phyloP scores from a whole-genome alignment of 2,113 vertebrate genomes.

The Ptilonorhynchus violaceus region DNA sequence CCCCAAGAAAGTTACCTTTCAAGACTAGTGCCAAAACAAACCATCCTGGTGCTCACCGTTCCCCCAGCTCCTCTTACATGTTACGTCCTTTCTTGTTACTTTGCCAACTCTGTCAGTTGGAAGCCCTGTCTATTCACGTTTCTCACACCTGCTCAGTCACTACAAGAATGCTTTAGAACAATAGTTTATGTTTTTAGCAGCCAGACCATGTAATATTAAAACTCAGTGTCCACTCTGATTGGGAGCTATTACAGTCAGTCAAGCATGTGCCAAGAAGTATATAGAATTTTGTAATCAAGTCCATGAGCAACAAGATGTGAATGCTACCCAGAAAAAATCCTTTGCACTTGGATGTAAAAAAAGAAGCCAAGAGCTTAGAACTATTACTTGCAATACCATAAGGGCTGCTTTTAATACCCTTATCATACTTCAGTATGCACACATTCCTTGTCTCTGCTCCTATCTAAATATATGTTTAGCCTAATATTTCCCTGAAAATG shows the following conservation, averaged over 20 bases:
- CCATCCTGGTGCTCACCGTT: not conserved
- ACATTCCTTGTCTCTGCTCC: not conserved
- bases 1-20: not conserved
- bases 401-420: not conserved
- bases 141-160: not conserved
- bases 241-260: not conserved
- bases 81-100: not conserved
- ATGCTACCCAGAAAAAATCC: not conserved
- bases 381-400: not conserved
- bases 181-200: not conserved
- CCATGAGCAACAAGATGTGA: not conserved
- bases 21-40: not conserved
- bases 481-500: slow-evolving; percentile 41
- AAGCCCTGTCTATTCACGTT: not conserved
- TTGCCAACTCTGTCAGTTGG: not conserved
- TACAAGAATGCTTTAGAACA: not conserved
- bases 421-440: not conserved
- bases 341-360: not conserved
- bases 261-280: not conserved
- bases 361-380: not conserved
- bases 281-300: not conserved
- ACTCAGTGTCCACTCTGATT: not conserved
- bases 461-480: slow-evolving; percentile 38
- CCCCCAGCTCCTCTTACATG: fast-evolving
- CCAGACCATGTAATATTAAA: not conserved